Conservation (phyloP, 2,888 invertebrate species). For the Campopleginae sp. region DNA sequence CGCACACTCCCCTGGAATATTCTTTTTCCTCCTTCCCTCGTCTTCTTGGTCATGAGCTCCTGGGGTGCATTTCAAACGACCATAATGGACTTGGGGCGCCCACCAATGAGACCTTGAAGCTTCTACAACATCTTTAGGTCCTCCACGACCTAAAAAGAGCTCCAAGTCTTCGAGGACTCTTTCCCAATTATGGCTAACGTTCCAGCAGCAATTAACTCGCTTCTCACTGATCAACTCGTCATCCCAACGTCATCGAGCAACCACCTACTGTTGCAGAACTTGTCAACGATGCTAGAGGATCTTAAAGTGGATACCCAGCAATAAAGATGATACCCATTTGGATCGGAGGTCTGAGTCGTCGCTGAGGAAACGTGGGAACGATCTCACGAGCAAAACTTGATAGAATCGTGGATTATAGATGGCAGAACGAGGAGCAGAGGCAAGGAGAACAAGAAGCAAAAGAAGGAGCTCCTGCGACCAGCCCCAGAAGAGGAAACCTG, state of each 20-base stretch:
- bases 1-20: constrained; percentile 57
- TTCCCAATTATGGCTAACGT: constrained; percentile 45
- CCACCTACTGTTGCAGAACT: not conserved
- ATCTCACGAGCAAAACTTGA: constrained; percentile 39
- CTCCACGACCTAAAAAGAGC: constrained; percentile 1
- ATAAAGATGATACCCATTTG: constrained; percentile 44
- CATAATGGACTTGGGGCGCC: not conserved
- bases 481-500: constrained; percentile 35
- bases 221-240: constrained; percentile 11
- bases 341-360: not conserved
- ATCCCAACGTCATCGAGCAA: not conserved
- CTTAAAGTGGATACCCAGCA: not conserved
- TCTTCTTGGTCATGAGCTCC: constrained; percentile 57
- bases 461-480: not conserved
- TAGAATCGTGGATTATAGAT: constrained; percentile 45
- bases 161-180: constrained; percentile 22
- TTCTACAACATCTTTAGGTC: not conserved
- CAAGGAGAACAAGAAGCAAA: not conserved
- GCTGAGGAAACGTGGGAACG: constrained; percentile 59
- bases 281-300: constrained; percentile 1
- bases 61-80: constrained; percentile 40
- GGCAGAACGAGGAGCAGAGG: constrained; percentile 15
- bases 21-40: constrained; percentile 45
- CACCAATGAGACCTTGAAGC: constrained; percentile 4
- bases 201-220: constrained; percentile 31